These are phyloP conservation scores for Triplophysa bombifrons DNA, from an alignment of 2,797 vertebrate species.

Conservation along the genomic window DNA sequence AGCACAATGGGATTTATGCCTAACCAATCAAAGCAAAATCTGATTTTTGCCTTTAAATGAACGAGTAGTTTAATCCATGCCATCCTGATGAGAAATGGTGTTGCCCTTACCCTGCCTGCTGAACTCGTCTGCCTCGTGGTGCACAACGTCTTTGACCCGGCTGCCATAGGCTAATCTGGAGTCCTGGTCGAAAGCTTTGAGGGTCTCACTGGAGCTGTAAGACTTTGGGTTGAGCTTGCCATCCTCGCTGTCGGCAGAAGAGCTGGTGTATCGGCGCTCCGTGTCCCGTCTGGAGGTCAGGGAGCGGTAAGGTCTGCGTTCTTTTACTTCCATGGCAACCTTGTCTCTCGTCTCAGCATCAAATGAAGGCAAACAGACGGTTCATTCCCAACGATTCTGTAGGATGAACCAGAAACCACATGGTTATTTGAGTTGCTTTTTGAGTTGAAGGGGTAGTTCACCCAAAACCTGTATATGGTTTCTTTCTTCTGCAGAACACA, in stretches of 20 bases:
- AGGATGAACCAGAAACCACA: slow-evolving; percentile 6
- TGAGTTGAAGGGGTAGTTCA: too few relatives aligned
- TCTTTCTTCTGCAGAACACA: too few relatives aligned
- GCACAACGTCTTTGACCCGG: slow-evolving; percentile 93
- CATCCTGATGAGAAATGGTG: background rate
- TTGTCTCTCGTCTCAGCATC: slow-evolving; percentile 78
- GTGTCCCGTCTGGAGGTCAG: slow-evolving; percentile 90
- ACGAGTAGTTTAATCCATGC: background rate
- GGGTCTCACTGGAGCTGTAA: slow-evolving; percentile 98
- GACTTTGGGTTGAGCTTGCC: slow-evolving; percentile 90
- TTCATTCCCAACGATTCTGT: slow-evolving; percentile 72
- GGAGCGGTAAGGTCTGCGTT: slow-evolving; percentile 96
- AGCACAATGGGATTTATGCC: background rate
- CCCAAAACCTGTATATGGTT: too few relatives aligned
- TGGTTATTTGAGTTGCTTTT: too few relatives aligned
- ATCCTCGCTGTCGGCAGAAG: slow-evolving; percentile 93
- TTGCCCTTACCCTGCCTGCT: slow-evolving; percentile 82
- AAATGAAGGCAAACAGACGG: slow-evolving; percentile 62
- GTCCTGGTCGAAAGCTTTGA: slow-evolving; percentile 98
- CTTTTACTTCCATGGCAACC: slow-evolving; percentile 95
- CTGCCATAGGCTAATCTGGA: slow-evolving; percentile 86
- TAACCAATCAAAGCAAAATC: background rate
- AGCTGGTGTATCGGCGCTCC: slow-evolving; percentile 94
- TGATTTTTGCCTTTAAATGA: background rate
- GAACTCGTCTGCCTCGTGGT: slow-evolving; percentile 94